Conservation (phyloP, 2,113 vertebrate species). For the Hydrolagus affinis region DNA sequence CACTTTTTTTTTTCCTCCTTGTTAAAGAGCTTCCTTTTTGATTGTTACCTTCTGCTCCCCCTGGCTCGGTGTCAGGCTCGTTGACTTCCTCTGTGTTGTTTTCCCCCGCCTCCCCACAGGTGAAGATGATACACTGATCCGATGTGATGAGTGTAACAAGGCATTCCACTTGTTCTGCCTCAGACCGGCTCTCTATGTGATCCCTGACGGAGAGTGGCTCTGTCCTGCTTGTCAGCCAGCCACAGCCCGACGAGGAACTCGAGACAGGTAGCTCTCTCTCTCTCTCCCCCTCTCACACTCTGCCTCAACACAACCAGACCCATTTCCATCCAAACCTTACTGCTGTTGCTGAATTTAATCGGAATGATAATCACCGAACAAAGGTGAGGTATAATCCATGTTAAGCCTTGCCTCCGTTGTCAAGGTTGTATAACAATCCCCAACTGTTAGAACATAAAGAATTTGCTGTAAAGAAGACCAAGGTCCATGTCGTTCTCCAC, state of each 20-base stretch:
- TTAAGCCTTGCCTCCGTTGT: too few species aligned
- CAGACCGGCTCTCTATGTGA: slow-evolving; percentile 79
- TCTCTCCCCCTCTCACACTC: too few species aligned
- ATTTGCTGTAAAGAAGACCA: too few species aligned
- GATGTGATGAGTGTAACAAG: slow-evolving; percentile 96
- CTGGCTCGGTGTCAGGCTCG: background rate
- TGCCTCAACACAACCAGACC: too few species aligned
- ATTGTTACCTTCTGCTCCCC: too few species aligned
- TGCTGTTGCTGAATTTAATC: too few species aligned
- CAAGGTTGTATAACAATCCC: too few species aligned
- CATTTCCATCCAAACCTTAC: too few species aligned
- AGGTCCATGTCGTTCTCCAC: too few species aligned
- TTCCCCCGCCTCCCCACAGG: slow-evolving; percentile 53
- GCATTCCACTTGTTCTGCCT: slow-evolving; percentile 96
- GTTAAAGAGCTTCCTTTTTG: background rate
- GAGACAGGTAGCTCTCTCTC: slow-evolving; percentile 62
- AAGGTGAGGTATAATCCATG: too few species aligned
- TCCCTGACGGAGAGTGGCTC: slow-evolving; percentile 85
- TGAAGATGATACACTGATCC: slow-evolving; percentile 91
- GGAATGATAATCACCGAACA: too few species aligned
- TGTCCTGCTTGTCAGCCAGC: slow-evolving; percentile 91
- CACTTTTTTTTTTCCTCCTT: background rate
- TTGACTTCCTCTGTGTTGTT: background rate
- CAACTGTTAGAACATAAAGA: too few species aligned
- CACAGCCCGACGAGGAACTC: slow-evolving; percentile 71